phyloP scores from a whole-genome alignment of 2,888 invertebrate species.

The Maniola hyperantus region DNA sequence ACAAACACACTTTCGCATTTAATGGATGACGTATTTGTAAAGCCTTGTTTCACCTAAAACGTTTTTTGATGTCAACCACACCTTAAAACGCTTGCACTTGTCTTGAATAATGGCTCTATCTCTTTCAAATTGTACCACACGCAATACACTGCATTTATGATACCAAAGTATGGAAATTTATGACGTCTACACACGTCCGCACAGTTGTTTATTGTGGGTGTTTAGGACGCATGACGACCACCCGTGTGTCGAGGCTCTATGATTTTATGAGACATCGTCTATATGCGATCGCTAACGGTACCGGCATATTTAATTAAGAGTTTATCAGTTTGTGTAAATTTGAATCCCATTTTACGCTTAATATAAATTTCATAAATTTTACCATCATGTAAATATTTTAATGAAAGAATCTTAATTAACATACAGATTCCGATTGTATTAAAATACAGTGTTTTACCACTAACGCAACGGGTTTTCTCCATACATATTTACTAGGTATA shows the following conservation, averaged over 20 bases:
- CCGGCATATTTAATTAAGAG: slow-evolving; percentile 27
- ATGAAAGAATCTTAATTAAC: slow-evolving; percentile 8
- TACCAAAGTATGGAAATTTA: slow-evolving; percentile 67
- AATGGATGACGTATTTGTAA: too few relatives aligned
- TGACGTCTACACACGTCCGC: slow-evolving; percentile 52
- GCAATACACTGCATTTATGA: slow-evolving; percentile 52
- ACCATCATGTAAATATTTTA: slow-evolving; percentile 16
- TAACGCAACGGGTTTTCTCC: background rate
- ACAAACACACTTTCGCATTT: too few relatives aligned
- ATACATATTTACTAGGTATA: background rate
- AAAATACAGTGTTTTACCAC: slow-evolving; percentile 2
- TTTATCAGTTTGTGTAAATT: slow-evolving; percentile 33
- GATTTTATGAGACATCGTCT: slow-evolving; percentile 41
- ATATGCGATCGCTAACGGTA: slow-evolving; percentile 22
- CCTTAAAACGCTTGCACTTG: too few relatives aligned
- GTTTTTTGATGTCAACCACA: too few relatives aligned
- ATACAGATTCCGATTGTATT: background rate
- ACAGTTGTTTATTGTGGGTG: slow-evolving; percentile 55
- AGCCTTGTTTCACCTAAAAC: too few relatives aligned
- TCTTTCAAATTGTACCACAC: slow-evolving; percentile 37
- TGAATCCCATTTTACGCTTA: slow-evolving; percentile 30
- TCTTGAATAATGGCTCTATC: too few relatives aligned
- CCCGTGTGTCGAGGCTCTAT: slow-evolving; percentile 43
- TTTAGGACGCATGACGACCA: slow-evolving; percentile 44
- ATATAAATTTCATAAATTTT: slow-evolving; percentile 28